Evolutionary conservation across 2,888 invertebrate species (phyloP).

Genomic region (Lordiphosa andalusiaca): DNA sequence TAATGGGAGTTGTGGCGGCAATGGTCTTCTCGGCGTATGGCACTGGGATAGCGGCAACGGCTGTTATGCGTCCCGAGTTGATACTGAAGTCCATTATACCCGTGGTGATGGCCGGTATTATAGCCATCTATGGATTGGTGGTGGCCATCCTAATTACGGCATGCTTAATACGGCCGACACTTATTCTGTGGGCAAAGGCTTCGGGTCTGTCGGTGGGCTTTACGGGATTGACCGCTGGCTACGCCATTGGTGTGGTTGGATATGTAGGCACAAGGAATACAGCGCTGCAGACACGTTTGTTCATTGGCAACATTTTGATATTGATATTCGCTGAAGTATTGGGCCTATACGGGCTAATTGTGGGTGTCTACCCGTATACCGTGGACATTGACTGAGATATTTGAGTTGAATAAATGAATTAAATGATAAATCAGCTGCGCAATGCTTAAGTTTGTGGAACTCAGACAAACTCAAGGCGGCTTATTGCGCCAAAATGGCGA

Average conservation of each 20-base stretch:
- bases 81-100: slow-evolving; percentile 99
- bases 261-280: slow-evolving; percentile 89
- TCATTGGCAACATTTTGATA: slow-evolving; percentile 97
- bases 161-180: slow-evolving; percentile 20
- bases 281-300: slow-evolving; percentile 98
- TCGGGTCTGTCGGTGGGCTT: slow-evolving; percentile 98
- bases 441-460: too few species aligned
- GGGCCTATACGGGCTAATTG: slow-evolving; percentile 57
- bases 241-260: slow-evolving; percentile 93
- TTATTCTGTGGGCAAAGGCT: slow-evolving; percentile 86
- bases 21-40: slow-evolving; percentile 80
- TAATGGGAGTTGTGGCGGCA: slow-evolving; percentile 50
- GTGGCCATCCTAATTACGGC: slow-evolving; percentile 98
- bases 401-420: background rate
- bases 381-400: slow-evolving; percentile 83
- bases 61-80: slow-evolving; percentile 98
- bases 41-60: slow-evolving; percentile 99
- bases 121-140: slow-evolving; percentile 99
- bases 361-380: slow-evolving; percentile 96
- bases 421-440: too few species aligned
- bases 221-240: slow-evolving; percentile 98
- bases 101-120: slow-evolving; percentile 99
- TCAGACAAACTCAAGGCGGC: too few species aligned
- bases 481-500: too few species aligned
- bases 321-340: slow-evolving; percentile 59